Conservation (phyloP, 2,888 invertebrate species). For the Aquatica leii region DNA sequence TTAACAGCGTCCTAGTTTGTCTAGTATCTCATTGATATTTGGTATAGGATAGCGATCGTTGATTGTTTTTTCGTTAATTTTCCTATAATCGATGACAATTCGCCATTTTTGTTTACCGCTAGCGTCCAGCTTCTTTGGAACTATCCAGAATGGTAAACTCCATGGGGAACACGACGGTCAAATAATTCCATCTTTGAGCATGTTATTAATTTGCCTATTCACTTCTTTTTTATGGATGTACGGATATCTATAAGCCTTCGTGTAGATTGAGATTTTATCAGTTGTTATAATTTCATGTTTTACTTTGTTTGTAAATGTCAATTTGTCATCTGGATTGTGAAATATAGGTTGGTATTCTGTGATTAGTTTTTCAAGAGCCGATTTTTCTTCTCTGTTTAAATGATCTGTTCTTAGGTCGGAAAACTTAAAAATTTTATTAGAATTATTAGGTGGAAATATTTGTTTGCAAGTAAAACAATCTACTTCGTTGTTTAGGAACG, state of each 20-base stretch:
- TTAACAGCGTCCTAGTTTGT: not conserved
- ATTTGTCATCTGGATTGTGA: not conserved
- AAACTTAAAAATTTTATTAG: not conserved
- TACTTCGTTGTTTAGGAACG: no score
- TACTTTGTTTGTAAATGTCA: conserved; percentile 33
- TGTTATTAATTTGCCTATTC: not conserved
- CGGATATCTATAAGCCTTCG: no score
- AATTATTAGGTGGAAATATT: no score
- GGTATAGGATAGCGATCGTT: not conserved
- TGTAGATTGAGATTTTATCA: no score
- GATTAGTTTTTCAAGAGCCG: not conserved
- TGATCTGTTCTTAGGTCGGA: conserved; percentile 1
- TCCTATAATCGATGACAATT: not conserved
- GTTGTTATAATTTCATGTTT: conserved; percentile 39
- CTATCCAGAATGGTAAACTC: not conserved
- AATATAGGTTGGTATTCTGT: not conserved
- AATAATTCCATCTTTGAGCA: not conserved
- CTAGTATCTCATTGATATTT: no score
- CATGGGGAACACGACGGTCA: not conserved
- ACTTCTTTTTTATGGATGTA: no score
- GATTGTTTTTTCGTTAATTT: no score
- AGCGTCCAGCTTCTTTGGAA: no score
- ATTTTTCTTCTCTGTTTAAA: not conserved
- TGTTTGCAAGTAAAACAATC: no score
- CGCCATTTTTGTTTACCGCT: not conserved